Evolutionary conservation across 2,113 vertebrate species (phyloP), one percentile per base, ranked within the genome.

Genomic region (Otocyon megalotis): DNA sequence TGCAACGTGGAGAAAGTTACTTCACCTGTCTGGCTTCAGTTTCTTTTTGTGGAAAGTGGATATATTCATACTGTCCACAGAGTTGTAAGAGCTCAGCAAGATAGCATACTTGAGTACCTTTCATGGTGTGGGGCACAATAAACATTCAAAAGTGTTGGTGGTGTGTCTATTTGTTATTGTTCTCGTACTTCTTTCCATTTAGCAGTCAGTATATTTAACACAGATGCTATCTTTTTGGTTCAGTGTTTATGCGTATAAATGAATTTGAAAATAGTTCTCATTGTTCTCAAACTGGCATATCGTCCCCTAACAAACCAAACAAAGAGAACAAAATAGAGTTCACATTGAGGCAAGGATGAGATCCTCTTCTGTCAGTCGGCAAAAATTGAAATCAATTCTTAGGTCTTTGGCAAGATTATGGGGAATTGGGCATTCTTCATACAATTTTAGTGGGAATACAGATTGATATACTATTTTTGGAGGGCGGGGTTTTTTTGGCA

Each of bases 1-100:
- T 60, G 14, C 82, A 37, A 94, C 77, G 96, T 97, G 35, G 72
- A 95, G 79, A 89, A 93, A 93, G n/a, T 89, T 86, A 69, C 56
- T 50, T 95, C 87, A 86, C 30, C 67, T 71, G 35, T 87, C n/a
- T 97, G 72, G 22, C 60, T 94, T 94, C 82, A 81, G 43, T 77
- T 97, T 97, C 28, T 90, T 90, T 90, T 88, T 88, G 60, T 91
- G 28, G 77, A 79, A 81, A 43, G 83, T 90, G 62, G 32, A 7
- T 32, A 80, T 67, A 60, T 30, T 72, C 86, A 48, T 89, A 8
- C 30, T 89, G 24, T 92, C 58, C 54, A 26, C 43, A 4, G 91
- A 94, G 17, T 58, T 71, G 37, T 95, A 79, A 83, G 71, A 92
- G 19, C 58, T 92, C 81, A 81, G 24, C 24, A 79, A 63, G 11